Percentiles rank a stretch among this genome's conserved stretches.
These are phyloP conservation scores for Nasonovia ribisnigri DNA, from an alignment of 2,888 invertebrate genomes.

Conservation along the genomic window DNA sequence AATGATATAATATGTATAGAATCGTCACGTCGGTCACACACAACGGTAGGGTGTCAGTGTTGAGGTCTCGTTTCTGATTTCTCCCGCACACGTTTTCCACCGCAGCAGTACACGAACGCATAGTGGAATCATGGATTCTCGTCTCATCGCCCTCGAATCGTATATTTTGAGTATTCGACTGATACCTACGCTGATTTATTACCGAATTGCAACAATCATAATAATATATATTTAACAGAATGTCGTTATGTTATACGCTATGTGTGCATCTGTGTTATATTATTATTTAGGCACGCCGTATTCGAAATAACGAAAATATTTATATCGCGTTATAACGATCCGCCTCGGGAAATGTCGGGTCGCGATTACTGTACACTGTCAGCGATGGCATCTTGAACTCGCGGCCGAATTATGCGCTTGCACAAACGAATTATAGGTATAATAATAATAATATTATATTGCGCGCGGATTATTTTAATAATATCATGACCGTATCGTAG, in stretches of 20 bases:
- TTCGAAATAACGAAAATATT: neutral
- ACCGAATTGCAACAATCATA: no score
- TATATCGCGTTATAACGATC: neutral
- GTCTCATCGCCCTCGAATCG: neutral
- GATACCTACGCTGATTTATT: no score
- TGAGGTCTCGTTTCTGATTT: neutral
- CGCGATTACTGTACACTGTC: neutral
- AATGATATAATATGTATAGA: neutral
- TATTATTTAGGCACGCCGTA: neutral
- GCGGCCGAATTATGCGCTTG: neutral
- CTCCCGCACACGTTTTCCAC: neutral
- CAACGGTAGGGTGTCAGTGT: neutral
- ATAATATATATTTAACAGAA: no score
- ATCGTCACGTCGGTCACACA: neutral
- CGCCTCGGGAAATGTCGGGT: neutral
- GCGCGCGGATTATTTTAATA: neutral
- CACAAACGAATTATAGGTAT: neutral
- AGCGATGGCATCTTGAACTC: neutral
- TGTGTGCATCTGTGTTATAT: no score
- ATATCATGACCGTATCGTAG: neutral
- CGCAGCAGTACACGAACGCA: no score
- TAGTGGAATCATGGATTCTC: neutral
- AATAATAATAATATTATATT: neutral
- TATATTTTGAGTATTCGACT: neutral
- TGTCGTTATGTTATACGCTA: no score